Evolutionary conservation across 2,797 vertebrate genomes (phyloP), one percentile per base, ranked within the genome.

Genomic region (Pipistrellus pipistrellus): DNA sequence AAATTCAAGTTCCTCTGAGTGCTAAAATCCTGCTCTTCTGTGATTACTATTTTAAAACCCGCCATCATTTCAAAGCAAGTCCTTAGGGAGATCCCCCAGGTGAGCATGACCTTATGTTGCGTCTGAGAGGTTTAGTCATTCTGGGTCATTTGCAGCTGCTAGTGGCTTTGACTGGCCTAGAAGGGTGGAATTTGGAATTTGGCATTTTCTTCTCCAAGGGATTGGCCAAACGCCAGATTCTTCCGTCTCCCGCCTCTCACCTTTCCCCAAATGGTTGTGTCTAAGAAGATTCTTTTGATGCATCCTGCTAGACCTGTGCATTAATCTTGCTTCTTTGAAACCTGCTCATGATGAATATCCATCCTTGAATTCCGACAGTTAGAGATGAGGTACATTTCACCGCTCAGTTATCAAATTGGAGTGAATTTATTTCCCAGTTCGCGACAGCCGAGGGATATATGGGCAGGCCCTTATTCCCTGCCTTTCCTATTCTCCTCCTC

Each of bases 271-370:
- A 64, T 62, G 75, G 64, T 55, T 85, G 35, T 32, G 27, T 91
- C 86, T 66, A 35, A 89, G 76, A 95, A 91, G 89, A 96, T 81
- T 93, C 77, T 95, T 95, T 76, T 48, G 57, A 73, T 85, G 87
- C 86, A 69, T 84, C 59, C 85, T 76, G 57, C 75, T 90, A 95
- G 86, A 82, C 44, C 80, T 93, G 82, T 32, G 87, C 82, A 86
- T 96, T 92, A 92, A 96, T 95, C 96, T 95, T 96, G 48, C 85
- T 78, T 41, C 94, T 91, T 86, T 90, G 91, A 95, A 91, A 80
- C 46, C 62, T 73, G 9, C 75, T 21, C 18, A 57, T 90, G 96
- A 95, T 90, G 90, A 94, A 81, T 62, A 35, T 76, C 71, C 87
- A 48, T 73, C 73, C 93, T 71, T 75, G 64, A 86, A 95, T 94